Conservation (phyloP, 2,113 vertebrate species). For the Cariama cristata region DNA sequence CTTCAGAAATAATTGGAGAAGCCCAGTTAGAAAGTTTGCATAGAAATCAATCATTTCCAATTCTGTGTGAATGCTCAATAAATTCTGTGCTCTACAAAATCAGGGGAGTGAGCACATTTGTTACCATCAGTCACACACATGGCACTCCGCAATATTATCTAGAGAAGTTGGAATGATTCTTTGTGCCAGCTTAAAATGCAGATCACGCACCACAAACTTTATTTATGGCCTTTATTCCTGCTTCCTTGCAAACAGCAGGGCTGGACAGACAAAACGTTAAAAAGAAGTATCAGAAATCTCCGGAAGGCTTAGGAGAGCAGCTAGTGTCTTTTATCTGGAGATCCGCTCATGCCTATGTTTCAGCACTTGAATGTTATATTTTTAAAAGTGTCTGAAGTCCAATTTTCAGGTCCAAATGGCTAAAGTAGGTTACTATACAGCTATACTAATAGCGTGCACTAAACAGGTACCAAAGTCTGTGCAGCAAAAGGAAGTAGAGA, state of each 20-base stretch:
- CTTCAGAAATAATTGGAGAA: conserved; percentile 3
- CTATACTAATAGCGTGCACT: neutral
- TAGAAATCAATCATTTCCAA: conserved; percentile 10
- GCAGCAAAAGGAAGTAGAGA: neutral
- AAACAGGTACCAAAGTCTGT: neutral
- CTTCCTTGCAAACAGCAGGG: neutral
- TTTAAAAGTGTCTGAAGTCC: neutral
- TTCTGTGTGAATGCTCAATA: neutral
- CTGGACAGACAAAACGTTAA: neutral
- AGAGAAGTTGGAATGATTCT: neutral
- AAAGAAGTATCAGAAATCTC: neutral
- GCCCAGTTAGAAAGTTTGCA: neutral
- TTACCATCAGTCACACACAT: neutral
- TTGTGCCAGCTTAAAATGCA: conserved; percentile 29
- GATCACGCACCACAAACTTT: neutral
- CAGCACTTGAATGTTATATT: neutral
- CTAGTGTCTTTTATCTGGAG: neutral
- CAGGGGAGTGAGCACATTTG: neutral
- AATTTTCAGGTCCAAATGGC: neutral
- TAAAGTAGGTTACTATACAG: neutral
- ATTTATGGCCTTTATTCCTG: neutral
- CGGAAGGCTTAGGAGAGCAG: neutral
- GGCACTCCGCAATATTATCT: neutral
- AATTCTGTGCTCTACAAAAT: conserved; percentile 5
- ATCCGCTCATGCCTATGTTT: neutral